Base-by-base conservation (phyloP, 2,888 invertebrate genomes). In the Dryomyza anilis region DNA sequence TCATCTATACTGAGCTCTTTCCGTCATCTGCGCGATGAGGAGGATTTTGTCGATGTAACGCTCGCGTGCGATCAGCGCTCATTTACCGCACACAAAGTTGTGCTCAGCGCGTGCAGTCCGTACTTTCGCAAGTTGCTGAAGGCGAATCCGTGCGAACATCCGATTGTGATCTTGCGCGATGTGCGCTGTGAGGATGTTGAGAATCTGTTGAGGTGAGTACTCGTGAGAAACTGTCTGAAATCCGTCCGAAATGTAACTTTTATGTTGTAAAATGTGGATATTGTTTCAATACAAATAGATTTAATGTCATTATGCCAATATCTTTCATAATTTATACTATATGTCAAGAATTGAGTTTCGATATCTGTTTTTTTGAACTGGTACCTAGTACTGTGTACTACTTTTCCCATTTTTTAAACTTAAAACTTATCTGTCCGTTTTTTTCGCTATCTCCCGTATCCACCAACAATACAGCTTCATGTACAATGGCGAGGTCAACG, bases 31-130 rank as follows among this genome's bases (percentile, higher is more conserved):
- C 87, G 93, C 69, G 94, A 94, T 82, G 92, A 93, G 84, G 94
- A 95, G 86, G 94, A 95, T 85, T 95, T 95, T 84, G 94, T 95
- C 67, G 95, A 95, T 84, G 95, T 95, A 77, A 95, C 95, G 65
- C 87, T 95, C 75, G 95, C 95, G 76, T 95, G 95, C 86, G 94
- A 95, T 80, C 91, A 91, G 76, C 90, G 91, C 75, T 93, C 92
- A 69, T 94, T 95, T 84, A 92, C 92, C 72, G 95, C 95, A 67
- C 95, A 95, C 86, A 94, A 94, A 87, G 88, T 91, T 76, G 95
- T 96, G 75, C 87, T 96, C 71, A 95, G 95, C 71, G 95, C 95
- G 69, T 95, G 95, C 87, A 95, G 95, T 84, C 94, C 95, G 52
- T 95, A 95, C 85, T 95, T 95, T 86, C 88, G 93, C 77, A 89